phyloP scores from a whole-genome alignment of 2,113 vertebrate genomes.

The Bambusicola thoracicus region DNA sequence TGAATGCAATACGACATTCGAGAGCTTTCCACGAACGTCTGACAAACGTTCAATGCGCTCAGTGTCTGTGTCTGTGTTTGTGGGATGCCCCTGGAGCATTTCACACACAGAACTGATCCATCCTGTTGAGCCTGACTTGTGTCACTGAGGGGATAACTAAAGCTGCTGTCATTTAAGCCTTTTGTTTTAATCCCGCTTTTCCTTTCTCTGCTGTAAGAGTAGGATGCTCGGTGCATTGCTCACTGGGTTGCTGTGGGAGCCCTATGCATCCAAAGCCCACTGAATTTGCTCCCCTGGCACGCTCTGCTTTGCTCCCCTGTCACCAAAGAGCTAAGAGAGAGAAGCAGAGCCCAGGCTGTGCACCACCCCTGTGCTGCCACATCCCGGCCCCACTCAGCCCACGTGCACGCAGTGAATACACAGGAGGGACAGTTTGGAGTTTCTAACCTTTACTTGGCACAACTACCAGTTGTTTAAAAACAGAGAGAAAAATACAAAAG shows the following conservation, averaged over 20 bases:
- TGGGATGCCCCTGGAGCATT: not conserved
- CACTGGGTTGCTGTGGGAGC: not conserved
- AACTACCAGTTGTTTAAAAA: not conserved
- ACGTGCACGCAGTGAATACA: not conserved
- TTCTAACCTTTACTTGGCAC: conserved; percentile 31
- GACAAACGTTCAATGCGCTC: not conserved
- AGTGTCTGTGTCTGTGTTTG: not conserved
- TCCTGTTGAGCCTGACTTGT: not conserved
- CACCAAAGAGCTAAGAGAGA: not conserved
- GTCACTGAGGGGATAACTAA: not conserved
- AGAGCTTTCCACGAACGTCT: not conserved
- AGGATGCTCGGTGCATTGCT: not conserved
- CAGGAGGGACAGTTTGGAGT: not conserved
- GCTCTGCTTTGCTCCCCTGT: not conserved
- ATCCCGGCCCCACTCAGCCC: not conserved
- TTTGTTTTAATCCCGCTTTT: not conserved
- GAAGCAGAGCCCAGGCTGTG: not conserved
- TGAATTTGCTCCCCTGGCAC: not conserved
- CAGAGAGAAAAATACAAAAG: conserved; percentile 11
- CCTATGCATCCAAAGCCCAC: not conserved
- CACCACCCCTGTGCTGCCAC: not conserved
- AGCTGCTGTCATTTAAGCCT: not conserved
- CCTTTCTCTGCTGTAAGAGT: not conserved
- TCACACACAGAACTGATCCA: not conserved
- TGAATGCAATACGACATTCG: fast-evolving